phyloP scores from a whole-genome alignment of 1,140 invertebrate species.

The Caerostris extrusa region DNA sequence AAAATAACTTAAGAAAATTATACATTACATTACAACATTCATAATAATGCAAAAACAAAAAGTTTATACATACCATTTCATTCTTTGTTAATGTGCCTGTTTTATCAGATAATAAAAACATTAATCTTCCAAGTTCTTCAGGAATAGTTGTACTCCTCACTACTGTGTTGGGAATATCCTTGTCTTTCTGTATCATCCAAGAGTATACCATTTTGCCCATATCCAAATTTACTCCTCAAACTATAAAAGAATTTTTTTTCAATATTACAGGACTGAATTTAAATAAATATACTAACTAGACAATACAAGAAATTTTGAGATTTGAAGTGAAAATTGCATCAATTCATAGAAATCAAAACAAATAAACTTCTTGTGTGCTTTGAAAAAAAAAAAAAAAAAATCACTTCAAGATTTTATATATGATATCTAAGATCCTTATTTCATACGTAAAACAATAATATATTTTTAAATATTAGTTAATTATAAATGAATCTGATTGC shows the following conservation, averaged over 20 bases:
- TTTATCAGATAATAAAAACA: constrained; percentile 97
- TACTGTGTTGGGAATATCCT: constrained; percentile 95
- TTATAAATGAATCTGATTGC: too few species aligned
- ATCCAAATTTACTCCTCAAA: constrained; percentile 98
- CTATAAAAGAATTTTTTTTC: constrained; percentile 84
- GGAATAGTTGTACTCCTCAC: constrained; percentile 99
- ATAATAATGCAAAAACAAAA: not conserved
- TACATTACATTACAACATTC: not conserved
- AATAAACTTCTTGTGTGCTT: too few species aligned
- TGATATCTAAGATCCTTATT: too few species aligned
- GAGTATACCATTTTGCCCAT: constrained; percentile 99
- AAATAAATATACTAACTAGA: too few species aligned
- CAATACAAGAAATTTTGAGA: too few species aligned
- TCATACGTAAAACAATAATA: too few species aligned
- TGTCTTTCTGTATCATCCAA: constrained; percentile 97
- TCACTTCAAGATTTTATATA: too few species aligned
- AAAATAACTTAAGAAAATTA: not conserved
- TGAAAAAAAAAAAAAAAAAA: too few species aligned
- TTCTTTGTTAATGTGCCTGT: constrained; percentile 99
- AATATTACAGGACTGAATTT: not conserved
- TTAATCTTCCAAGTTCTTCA: constrained; percentile 98
- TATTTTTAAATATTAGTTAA: too few species aligned
- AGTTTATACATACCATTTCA: constrained; percentile 89
- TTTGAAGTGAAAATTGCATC: too few species aligned
- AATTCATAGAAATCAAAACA: too few species aligned